Percentiles rank a stretch among this genome's conserved stretches.
Evolutionary conservation across 2,797 vertebrate genomes (phyloP).

Genomic region (Coendou prehensilis): DNA sequence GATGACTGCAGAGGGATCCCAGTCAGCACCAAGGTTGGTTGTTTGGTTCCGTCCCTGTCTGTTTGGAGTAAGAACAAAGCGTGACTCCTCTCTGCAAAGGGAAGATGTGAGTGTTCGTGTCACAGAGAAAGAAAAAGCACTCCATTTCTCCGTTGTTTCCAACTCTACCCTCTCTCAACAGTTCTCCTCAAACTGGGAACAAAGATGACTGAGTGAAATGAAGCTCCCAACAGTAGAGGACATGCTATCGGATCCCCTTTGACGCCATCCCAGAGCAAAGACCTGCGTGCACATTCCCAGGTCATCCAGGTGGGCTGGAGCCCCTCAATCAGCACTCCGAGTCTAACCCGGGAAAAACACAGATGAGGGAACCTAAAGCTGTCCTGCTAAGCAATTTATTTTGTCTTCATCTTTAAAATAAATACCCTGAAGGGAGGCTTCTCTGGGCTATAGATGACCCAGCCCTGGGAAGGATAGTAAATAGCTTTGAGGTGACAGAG

Average conservation of each 20-base stretch:
- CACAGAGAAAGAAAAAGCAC: not conserved
- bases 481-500: constrained; percentile 10
- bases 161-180: not conserved
- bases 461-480: not conserved
- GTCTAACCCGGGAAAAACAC: not conserved
- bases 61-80: not conserved
- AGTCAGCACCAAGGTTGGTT: not conserved
- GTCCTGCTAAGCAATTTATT: not conserved
- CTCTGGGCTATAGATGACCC: not conserved
- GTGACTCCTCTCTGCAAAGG: not conserved
- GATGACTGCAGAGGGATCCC: not conserved
- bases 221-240: not conserved
- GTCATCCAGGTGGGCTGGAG: not conserved
- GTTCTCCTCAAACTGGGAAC: not conserved
- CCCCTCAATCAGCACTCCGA: not conserved
- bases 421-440: not conserved
- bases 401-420: not conserved
- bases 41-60: not conserved
- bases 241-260: too few species aligned
- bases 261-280: not conserved
- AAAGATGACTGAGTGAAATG: not conserved
- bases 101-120: not conserved
- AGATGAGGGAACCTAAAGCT: constrained; percentile 10
- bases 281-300: not conserved
- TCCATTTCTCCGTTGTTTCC: not conserved